Evolutionary conservation across 2,113 vertebrate genomes (phyloP).

Genomic region (Microtus montanus): DNA sequence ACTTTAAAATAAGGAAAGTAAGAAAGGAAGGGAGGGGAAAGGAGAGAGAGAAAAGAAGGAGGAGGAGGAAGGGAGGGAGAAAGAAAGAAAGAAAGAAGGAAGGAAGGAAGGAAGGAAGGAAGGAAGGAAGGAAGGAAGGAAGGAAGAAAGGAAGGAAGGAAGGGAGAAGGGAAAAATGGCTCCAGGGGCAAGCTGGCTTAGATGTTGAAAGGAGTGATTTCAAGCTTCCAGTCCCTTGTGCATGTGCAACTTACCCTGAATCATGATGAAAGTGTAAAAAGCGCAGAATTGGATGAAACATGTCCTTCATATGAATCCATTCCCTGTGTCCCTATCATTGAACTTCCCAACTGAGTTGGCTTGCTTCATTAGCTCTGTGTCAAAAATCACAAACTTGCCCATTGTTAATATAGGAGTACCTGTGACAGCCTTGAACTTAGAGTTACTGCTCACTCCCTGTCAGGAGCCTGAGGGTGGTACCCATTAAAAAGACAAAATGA

Average conservation of each 20-base stretch:
- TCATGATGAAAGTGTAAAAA: neutral
- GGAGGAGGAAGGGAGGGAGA: too few relatives aligned
- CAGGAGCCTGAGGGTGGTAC: neutral
- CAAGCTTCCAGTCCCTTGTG: neutral
- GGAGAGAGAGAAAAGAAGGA: accelerated
- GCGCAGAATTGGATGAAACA: neutral
- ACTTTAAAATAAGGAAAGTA: neutral
- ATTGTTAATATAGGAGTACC: neutral
- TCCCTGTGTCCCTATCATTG: neutral
- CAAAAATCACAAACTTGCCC: neutral
- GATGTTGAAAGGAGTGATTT: neutral
- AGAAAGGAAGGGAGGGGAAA: too few relatives aligned
- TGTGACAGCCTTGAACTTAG: neutral
- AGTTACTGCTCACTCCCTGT: neutral
- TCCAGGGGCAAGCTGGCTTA: neutral
- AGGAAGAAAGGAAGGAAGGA: accelerated
- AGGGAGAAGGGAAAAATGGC: neutral
- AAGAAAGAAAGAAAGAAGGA: too few relatives aligned
- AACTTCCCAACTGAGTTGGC: neutral
- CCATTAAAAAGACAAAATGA: neutral
- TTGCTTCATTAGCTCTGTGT: neutral
- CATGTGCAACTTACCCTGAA: neutral
- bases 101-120: too few relatives aligned
- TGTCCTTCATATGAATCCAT: neutral
- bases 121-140: too few relatives aligned